Conservation (phyloP, 2,113 vertebrate species). For the Sprattus sprattus region DNA sequence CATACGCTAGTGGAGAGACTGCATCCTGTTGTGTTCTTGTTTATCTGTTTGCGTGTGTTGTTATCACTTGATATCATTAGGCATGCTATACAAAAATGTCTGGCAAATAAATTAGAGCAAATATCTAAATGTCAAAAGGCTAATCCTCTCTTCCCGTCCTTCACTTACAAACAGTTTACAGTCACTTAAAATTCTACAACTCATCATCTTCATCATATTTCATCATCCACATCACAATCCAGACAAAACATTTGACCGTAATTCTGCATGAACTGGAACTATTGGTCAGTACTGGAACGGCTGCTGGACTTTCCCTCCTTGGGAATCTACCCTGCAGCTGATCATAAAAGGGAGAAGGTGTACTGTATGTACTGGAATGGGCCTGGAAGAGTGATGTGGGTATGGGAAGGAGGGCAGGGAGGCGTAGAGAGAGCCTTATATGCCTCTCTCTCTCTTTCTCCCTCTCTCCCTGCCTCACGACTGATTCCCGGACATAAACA, state of each 20-base stretch:
- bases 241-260: background rate
- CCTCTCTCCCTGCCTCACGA: background rate
- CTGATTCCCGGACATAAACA: background rate
- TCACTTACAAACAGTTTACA: background rate
- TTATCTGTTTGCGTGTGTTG: background rate
- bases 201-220: background rate
- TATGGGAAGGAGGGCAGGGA: background rate
- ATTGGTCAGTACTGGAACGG: too few species aligned
- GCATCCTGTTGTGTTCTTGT: background rate
- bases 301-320: too few species aligned
- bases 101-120: background rate
- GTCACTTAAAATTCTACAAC: too few species aligned
- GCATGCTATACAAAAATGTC: background rate
- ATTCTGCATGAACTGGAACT: background rate
- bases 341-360: background rate
- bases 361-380: background rate
- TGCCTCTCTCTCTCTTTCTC: background rate
- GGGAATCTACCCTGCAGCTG: background rate
- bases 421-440: background rate
- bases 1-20: background rate
- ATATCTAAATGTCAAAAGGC: background rate
- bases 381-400: background rate
- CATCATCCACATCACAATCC: background rate
- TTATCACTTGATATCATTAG: background rate
- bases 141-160: background rate